Conservation (phyloP, 2,113 vertebrate species). For the Antidorcas marsupialis region DNA sequence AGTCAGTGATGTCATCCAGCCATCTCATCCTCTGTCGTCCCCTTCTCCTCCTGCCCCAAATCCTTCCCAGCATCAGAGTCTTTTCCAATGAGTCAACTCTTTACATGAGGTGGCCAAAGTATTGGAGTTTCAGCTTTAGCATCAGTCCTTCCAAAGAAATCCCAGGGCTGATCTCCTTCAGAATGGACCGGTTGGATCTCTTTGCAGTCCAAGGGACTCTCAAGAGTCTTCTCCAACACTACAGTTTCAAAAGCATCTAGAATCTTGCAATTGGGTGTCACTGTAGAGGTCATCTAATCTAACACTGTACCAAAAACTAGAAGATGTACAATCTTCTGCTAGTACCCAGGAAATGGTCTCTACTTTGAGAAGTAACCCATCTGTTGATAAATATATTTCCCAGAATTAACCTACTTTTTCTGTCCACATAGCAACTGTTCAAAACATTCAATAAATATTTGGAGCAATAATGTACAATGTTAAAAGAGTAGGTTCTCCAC, state of each 20-base stretch:
- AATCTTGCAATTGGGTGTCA: neutral
- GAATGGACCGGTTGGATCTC: no score
- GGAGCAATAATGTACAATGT: neutral
- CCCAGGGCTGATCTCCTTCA: no score
- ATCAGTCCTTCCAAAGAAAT: no score
- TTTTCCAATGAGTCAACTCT: no score
- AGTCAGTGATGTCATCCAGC: no score
- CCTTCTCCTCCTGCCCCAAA: no score
- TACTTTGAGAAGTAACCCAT: neutral
- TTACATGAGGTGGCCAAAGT: no score
- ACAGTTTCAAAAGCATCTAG: neutral
- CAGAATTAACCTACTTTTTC: neutral
- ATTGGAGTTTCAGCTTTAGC: no score
- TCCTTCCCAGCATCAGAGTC: no score
- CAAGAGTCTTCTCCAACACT: no score
- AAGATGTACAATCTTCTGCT: neutral
- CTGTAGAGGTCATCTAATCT: neutral
- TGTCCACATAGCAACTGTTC: neutral
- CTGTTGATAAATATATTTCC: neutral
- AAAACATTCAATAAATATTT: neutral
- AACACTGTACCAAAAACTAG: neutral
- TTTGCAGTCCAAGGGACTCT: no score
- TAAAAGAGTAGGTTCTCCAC: neutral
- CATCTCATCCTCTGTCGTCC: no score
- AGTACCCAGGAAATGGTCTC: neutral